Evolutionary conservation across 1,140 invertebrate species (phyloP), one percentile per base, ranked within the genome.

Genomic region (Leptonema lineaticorne): DNA sequence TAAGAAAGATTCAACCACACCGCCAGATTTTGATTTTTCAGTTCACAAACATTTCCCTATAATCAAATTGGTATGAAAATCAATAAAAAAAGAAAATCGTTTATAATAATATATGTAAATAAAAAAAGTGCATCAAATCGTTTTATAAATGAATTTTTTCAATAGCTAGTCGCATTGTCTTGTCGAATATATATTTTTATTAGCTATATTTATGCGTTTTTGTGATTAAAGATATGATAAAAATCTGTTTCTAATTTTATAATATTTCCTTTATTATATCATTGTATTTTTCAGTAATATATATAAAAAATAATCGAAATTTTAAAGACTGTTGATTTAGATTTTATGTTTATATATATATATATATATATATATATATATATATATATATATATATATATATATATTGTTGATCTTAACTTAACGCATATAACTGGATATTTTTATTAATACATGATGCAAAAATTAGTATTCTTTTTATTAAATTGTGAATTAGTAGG

Each of bases 21-120:
- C 91, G 3, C 93, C 94, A 1, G 89, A 95, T 73, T 97, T 97
- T 79, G 94, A 96, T 76, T 98, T 97, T 78, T 88, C 89, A 16
- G 85, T 86, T 74, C 94, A 96, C 81, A 89, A 87, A 76, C 90
- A 95, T 78, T 97, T 95, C 81, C 95, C 95, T 58, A 88, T 95
- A 33, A 94, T 97, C 58, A 97, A 92, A 83, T 81, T 90, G 71
- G 77, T 80, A 18, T 82, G 76, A 63, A 28, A 50, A 50, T 28
- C 9, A 7, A 59, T n/a, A n/a, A n/a, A n/a, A n/a, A n/a, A n/a
- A n/a, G n/a, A n/a, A n/a, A n/a, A n/a, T n/a, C n/a, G n/a, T n/a
- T n/a, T n/a, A n/a, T n/a, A n/a, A n/a, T n/a, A n/a, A n/a, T 59
- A 30, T 33, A 22, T 37, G 9, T 16, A 45, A 28, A 1, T 53